Base-by-base conservation (phyloP, 2,888 invertebrate species). In the Mamestra brassicae region DNA sequence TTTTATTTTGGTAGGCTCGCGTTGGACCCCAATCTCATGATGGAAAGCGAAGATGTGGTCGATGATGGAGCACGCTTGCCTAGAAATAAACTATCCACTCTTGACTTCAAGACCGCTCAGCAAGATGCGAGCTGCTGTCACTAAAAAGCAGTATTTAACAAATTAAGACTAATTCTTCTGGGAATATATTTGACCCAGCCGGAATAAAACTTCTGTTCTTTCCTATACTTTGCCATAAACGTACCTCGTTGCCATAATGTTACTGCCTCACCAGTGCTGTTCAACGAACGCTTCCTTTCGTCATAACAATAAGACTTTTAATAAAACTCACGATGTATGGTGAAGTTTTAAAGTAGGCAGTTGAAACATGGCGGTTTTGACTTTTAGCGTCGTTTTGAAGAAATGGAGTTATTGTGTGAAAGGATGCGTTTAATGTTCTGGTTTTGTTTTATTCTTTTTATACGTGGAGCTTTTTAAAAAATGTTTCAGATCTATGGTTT, bases 281-380 rank as follows among this genome's bases (percentile, higher is more conserved):
- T 83, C 87, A 90, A 85, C 78, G 88, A 86, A 61, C 66, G 81
- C 60, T 89, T 83, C 88, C 87, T 86, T 85, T 81, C 74, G 70
- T 72, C 61, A n/a, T 76, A 78, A 74, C 71, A 79, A 78, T 62
- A 66, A 58, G 63, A 72, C 71, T 65, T 74, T 57, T 69, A 75
- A 84, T 87, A 83, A 86, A 87, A 67, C 61, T 61, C 50, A 77
- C 87, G 84, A 85, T 87, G 87, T 78, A 87, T 57, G 63, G 47
- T 70, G 63, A 81, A 87, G 52, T 74, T 62, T 57, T 61, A 50
- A 71, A 67, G 62, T 62, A 64, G 77, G 60, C 75, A 76, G 75
- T 82, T 72, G 60, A 34, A 61, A 72, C 42, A n/a, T n/a, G 68
- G 76, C 62, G 76, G 84, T 86, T 83, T 83, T 74, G 62, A 69